These are phyloP conservation scores for Notarius lentiginosus DNA, from an alignment of 2,113 vertebrate species.

Conservation along the genomic window DNA sequence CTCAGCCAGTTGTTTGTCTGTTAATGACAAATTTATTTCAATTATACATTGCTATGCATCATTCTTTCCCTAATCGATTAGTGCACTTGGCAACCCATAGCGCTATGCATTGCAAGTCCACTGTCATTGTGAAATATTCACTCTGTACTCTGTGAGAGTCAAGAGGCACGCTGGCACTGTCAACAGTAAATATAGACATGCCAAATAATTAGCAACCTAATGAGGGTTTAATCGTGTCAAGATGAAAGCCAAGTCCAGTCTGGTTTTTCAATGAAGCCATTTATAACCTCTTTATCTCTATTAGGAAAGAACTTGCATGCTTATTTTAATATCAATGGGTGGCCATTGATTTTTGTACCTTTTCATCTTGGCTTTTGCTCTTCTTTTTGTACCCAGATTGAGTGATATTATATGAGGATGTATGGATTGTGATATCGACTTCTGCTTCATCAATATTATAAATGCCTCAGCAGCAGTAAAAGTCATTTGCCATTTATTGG, in stretches of 20 bases:
- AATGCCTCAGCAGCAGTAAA: conserved; percentile 78
- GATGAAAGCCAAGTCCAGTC: conserved; percentile 70
- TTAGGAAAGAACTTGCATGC: conserved; percentile 85
- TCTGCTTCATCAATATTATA: conserved; percentile 80
- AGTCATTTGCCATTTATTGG: conserved; percentile 87
- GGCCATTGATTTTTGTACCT: conserved; percentile 78
- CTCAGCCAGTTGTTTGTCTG: conserved; percentile 68
- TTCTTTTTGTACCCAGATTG: conserved; percentile 67
- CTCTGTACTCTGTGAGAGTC: conserved; percentile 26
- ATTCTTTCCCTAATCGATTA: conserved; percentile 69
- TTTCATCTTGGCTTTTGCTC: conserved; percentile 29
- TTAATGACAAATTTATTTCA: conserved; percentile 72
- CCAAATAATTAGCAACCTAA: conserved; percentile 78
- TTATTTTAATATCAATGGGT: conserved; percentile 80
- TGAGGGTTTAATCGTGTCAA: conserved; percentile 78
- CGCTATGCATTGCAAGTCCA: conserved; percentile 31
- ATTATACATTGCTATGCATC: conserved; percentile 63
- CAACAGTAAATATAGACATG: conserved; percentile 78
- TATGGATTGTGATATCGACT: conserved; percentile 86
- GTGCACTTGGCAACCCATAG: conserved; percentile 58
- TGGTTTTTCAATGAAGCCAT: conserved; percentile 67
- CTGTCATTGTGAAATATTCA: conserved; percentile 50
- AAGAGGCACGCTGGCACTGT: conserved; percentile 61
- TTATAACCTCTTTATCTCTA: conserved; percentile 84
- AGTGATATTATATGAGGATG: conserved; percentile 94